Base-by-base conservation (phyloP, 2,113 vertebrate genomes). In the Bostrychus sinensis region DNA sequence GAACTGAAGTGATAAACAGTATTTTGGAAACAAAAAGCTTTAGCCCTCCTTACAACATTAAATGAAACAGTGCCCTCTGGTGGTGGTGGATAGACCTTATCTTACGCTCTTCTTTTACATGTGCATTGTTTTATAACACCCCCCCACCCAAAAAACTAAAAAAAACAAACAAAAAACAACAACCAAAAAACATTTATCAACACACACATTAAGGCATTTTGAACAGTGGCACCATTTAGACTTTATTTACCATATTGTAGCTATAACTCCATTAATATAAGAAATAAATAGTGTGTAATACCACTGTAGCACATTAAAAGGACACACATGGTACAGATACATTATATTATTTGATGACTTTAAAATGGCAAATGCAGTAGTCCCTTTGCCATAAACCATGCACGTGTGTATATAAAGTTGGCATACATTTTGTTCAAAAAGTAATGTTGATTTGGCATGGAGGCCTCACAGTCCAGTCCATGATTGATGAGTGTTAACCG, bases 261-360 rank as follows among this genome's bases (percentile, higher is more conserved):
- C 72, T 78, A 66, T 63, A 84, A 84, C 86, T 86, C 84, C 87
- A 69, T 83, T 38, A 74, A 82, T 83, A 83, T 74, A 82, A 56
- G 64, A 71, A 84, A 88, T 87, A 88, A 88, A 86, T 85, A 88
- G 70, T 72, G 64, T 62, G 51, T 77, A 82, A 85, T 84, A 86
- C 58, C 75, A 85, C 68, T 48, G 62, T 74, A 85, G 75, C 82
- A 90, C 80, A 84, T 76, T 85, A 81, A 86, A 86, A 78, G 70
- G 70, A 83, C 53, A 74, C 53, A 74, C 38, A 72, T 74, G 64
- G 62, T 68, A 73, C 71, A 60, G 20, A 20, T 62, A 51, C 64
- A 67, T n/a, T 48, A 48, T 48, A 48, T 48, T 48, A 19, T 64
- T 70, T 69, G 59, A 60, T 56, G 34, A 55, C 51, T 72, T 78